Conservation (phyloP, 2,797 vertebrate genomes). For the Bovichtus diacanthus region DNA sequence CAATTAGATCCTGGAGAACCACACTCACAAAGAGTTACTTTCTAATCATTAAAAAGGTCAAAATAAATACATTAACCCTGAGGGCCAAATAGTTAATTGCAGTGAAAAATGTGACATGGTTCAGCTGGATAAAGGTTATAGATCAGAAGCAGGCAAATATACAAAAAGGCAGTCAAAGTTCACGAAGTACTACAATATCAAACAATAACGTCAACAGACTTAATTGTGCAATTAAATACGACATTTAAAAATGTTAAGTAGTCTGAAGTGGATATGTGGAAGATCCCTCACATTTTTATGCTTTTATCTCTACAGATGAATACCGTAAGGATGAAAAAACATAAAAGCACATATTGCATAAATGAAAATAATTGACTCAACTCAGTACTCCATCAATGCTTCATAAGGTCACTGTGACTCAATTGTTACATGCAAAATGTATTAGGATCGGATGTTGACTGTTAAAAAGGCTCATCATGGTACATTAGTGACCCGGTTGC, state of each 20-base stretch:
- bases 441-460: background rate
- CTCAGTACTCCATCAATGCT: background rate
- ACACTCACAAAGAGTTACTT: background rate
- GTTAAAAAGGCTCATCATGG: background rate
- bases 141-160: background rate
- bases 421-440: background rate
- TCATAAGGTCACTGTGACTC: background rate
- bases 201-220: background rate
- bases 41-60: background rate
- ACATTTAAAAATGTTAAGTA: slow-evolving; percentile 35
- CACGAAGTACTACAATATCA: slow-evolving; percentile 2
- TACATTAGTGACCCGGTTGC: background rate
- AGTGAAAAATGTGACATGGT: background rate
- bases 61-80: background rate
- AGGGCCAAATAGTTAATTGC: background rate
- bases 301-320: background rate
- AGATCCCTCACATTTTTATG: slow-evolving; percentile 7
- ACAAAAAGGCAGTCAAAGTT: background rate
- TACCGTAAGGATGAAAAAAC: no score
- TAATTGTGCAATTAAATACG: slow-evolving; percentile 40
- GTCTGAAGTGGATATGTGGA: background rate
- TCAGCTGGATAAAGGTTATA: background rate
- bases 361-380: background rate
- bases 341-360: background rate
- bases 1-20: background rate